Conservation (phyloP, 2,797 vertebrate species). For the Tenualosa ilisha region DNA sequence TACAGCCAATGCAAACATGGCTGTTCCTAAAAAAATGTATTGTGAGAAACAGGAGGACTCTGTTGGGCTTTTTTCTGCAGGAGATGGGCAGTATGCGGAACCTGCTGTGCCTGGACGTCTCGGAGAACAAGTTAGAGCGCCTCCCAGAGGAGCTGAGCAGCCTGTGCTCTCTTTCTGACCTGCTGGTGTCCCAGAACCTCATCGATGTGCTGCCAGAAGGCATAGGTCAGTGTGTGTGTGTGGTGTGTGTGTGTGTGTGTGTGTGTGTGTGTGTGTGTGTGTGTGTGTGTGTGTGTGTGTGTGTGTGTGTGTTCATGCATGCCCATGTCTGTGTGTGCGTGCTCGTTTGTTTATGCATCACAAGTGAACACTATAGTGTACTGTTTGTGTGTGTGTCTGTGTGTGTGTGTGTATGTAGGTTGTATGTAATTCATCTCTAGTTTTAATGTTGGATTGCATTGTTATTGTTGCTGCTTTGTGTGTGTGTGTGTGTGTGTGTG, state of each 20-base stretch:
- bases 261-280: neutral
- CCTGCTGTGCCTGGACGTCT: constrained; percentile 93
- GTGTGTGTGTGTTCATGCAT: too few relatives aligned
- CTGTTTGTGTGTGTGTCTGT: neutral
- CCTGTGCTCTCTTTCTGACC: constrained; percentile 85
- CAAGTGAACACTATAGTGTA: too few relatives aligned
- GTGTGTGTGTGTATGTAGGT: neutral
- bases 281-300: neutral
- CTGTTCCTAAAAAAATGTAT: neutral
- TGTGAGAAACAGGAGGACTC: neutral
- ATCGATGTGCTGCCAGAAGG: constrained; percentile 89
- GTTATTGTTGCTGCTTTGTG: neutral
- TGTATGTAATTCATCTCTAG: neutral
- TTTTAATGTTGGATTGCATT: neutral
- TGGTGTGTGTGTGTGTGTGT: neutral
- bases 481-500: neutral
- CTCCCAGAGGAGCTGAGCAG: constrained; percentile 92
- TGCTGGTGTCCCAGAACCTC: constrained; percentile 95
- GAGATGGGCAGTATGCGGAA: constrained; percentile 92
- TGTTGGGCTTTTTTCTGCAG: constrained; percentile 64
- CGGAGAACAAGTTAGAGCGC: constrained; percentile 93
- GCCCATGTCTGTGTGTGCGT: neutral
- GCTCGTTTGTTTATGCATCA: neutral
- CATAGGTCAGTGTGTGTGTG: constrained; percentile 76
- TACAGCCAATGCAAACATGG: neutral